These are phyloP conservation scores for Gymnogyps californianus DNA, from an alignment of 2,113 vertebrate species.

Conservation along the genomic window DNA sequence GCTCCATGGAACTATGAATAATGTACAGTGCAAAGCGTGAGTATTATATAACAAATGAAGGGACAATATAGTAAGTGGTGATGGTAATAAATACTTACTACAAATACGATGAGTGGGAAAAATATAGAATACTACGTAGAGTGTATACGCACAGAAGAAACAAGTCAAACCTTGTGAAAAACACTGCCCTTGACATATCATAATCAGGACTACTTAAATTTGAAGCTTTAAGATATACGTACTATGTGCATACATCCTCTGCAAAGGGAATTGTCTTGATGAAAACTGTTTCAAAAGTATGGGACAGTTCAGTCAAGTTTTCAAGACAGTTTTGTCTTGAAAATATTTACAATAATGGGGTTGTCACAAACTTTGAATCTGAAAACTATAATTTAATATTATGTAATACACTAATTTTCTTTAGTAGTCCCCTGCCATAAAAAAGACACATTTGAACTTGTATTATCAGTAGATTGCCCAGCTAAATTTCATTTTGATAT, in stretches of 20 bases:
- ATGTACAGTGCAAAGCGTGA: not conserved
- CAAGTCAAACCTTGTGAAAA: not conserved
- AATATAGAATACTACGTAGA: not conserved
- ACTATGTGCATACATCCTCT: not conserved
- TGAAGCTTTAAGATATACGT: not conserved
- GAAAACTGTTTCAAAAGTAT: not conserved
- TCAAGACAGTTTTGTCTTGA: not conserved
- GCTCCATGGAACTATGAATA: not conserved
- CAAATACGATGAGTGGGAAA: not conserved
- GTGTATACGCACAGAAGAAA: not conserved
- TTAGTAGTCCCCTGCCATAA: not conserved
- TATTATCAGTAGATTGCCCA: not conserved
- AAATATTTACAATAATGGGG: not conserved
- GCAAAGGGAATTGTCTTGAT: not conserved
- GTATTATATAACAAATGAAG: not conserved
- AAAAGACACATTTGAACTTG: not conserved
- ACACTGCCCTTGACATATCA: not conserved
- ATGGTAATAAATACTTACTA: not conserved
- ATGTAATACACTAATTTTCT: not conserved
- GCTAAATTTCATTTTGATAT: not conserved
- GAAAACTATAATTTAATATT: not conserved
- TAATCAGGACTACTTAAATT: not conserved
- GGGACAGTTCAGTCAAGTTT: not conserved
- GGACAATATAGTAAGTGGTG: not conserved
- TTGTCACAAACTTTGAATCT: not conserved